Conservation (phyloP, 1,140 invertebrate genomes). For the Drosophila athabasca region DNA sequence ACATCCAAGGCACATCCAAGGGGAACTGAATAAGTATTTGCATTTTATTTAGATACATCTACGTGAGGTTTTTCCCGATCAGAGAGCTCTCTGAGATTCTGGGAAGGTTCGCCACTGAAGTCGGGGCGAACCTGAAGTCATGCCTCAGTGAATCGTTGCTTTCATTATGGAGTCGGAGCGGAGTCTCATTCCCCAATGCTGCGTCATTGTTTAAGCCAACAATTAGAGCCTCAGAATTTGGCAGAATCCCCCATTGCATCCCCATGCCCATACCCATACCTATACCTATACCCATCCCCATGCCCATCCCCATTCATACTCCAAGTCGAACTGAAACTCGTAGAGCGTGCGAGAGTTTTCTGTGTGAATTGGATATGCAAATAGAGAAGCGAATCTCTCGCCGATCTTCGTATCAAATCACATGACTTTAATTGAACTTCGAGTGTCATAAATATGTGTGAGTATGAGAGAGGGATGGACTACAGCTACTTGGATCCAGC, state of each 20-base stretch:
- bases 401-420: conserved; percentile 58
- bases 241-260: conserved; percentile 9
- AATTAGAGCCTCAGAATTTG: conserved; percentile 69
- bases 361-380: conserved; percentile 74
- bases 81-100: conserved; percentile 18
- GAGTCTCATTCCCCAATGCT: conserved; percentile 3
- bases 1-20: background rate
- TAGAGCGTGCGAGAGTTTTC: conserved; percentile 19
- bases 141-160: conserved; percentile 39
- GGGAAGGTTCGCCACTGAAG: conserved; percentile 35
- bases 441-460: conserved; percentile 68
- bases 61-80: conserved; percentile 20
- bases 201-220: conserved; percentile 36
- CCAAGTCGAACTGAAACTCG: background rate
- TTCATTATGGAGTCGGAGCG: conserved; percentile 6
- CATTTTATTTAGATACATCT: conserved; percentile 27
- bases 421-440: conserved; percentile 80
- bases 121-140: too few species aligned
- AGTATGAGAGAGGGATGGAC: conserved; percentile 19
- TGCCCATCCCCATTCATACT: background rate
- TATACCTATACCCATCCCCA: background rate
- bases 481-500: conserved; percentile 38
- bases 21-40: conserved; percentile 9
- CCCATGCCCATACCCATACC: background rate
- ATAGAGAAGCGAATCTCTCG: conserved; percentile 43